phyloP scores from a whole-genome alignment of 2,113 vertebrate genomes.

The Struthio camelus region DNA sequence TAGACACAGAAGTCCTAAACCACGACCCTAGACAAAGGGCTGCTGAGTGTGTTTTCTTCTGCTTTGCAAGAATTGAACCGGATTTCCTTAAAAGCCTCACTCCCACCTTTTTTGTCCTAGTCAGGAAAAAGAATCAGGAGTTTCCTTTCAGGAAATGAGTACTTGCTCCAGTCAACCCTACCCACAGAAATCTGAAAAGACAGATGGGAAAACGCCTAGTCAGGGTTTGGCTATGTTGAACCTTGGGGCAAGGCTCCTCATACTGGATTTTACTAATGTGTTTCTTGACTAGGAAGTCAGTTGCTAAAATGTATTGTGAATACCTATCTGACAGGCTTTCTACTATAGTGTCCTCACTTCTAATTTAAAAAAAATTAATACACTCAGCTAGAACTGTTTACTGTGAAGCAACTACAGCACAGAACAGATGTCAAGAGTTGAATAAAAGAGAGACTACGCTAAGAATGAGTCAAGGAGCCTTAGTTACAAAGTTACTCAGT shows the following conservation, averaged over 20 bases:
- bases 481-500: background rate
- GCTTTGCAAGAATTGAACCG: background rate
- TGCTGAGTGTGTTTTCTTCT: background rate
- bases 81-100: slow-evolving; percentile 25
- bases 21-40: background rate
- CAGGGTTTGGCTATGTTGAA: background rate
- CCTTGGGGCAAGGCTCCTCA: background rate
- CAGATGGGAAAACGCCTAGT: background rate
- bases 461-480: background rate
- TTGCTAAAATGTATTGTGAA: background rate
- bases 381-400: background rate
- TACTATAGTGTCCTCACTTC: background rate
- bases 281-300: background rate
- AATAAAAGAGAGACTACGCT: background rate
- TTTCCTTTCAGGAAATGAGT: slow-evolving; percentile 47
- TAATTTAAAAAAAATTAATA: background rate
- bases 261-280: background rate
- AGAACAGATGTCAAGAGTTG: background rate
- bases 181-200: background rate
- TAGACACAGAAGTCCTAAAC: background rate
- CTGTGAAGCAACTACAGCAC: background rate
- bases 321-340: background rate
- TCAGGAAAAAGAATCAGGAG: background rate
- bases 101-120: background rate
- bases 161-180: background rate